A percentile compares a stretch with the other conserved stretches of the same genome.
phyloP scores from a whole-genome alignment of 2,888 invertebrate species.

The Smittia sp. region DNA sequence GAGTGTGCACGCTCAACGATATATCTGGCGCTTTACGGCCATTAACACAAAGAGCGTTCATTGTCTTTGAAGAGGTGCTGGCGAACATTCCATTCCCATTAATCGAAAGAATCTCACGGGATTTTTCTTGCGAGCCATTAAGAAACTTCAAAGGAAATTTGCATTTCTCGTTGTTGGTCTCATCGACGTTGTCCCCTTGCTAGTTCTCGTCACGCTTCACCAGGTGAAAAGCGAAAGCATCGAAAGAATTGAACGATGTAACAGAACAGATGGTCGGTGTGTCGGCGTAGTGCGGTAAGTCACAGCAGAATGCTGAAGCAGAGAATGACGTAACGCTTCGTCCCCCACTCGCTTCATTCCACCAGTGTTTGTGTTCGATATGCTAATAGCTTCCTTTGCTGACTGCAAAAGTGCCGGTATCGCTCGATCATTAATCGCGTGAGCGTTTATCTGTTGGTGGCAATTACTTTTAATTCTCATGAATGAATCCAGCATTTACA shows the following conservation, averaged over 20 bases:
- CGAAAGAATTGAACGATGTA: conserved; percentile 32
- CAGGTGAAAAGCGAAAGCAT: conserved; percentile 23
- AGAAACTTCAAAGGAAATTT: too few relatives aligned
- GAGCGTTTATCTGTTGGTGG: not conserved
- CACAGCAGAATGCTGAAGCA: not conserved
- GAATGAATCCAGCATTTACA: not conserved
- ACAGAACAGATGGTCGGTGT: conserved; percentile 38
- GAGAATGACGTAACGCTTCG: conserved; percentile 15
- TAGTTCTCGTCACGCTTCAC: too few relatives aligned
- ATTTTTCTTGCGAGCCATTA: too few relatives aligned
- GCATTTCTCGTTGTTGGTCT: too few relatives aligned
- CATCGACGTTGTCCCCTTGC: too few relatives aligned
- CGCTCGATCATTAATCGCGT: not conserved
- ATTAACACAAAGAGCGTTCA: not conserved
- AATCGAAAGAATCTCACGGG: too few relatives aligned
- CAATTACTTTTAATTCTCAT: conserved; percentile 18
- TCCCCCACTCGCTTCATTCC: conserved; percentile 21
- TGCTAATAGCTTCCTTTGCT: conserved; percentile 37
- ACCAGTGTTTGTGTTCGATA: not conserved
- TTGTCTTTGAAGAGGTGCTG: not conserved
- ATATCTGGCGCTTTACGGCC: not conserved
- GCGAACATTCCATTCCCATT: not conserved
- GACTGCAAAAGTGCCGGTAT: conserved; percentile 14
- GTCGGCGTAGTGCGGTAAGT: not conserved
- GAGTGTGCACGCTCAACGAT: not conserved